Evolutionary conservation across 2,113 vertebrate species (phyloP).

Genomic region (Neotoma lepida): DNA sequence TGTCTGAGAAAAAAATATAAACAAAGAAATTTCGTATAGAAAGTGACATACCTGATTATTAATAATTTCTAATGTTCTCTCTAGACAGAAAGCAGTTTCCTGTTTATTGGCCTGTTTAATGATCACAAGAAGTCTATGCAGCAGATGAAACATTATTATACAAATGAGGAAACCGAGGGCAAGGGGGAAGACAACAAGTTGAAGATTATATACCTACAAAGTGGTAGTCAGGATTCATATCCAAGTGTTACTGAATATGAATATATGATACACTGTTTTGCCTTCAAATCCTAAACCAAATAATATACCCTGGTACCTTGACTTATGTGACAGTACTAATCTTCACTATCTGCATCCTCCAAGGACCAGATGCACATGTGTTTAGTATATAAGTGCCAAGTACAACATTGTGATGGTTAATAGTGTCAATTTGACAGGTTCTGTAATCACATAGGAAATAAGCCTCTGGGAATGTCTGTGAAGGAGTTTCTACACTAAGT

Average conservation of each 20-base stretch:
- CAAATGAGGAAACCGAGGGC: not conserved
- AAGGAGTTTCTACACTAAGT: not conserved
- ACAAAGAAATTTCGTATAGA: conserved; percentile 12
- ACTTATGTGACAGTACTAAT: conserved; percentile 47
- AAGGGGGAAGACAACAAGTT: not conserved
- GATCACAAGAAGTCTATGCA: conserved; percentile 18
- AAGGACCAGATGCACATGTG: conserved; percentile 25
- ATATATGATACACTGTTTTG: not conserved
- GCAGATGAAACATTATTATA: conserved; percentile 17
- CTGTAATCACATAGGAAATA: not conserved
- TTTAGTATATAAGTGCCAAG: not conserved
- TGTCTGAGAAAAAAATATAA: conserved; percentile 43
- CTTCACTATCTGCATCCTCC: not conserved
- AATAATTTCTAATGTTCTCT: conserved; percentile 1
- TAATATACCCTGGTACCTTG: not conserved
- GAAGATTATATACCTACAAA: not conserved
- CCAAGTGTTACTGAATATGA: not conserved
- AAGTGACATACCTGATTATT: conserved; percentile 22
- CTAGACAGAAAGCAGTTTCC: conserved; percentile 1
- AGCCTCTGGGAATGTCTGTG: not conserved
- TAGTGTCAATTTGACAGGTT: not conserved
- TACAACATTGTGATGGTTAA: not conserved
- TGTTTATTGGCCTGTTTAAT: conserved; percentile 19
- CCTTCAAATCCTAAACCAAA: conserved; percentile 40
- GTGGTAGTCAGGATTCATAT: not conserved